phyloP scores from a whole-genome alignment of 1,140 invertebrate genomes.

The Dreissena polymorpha region DNA sequence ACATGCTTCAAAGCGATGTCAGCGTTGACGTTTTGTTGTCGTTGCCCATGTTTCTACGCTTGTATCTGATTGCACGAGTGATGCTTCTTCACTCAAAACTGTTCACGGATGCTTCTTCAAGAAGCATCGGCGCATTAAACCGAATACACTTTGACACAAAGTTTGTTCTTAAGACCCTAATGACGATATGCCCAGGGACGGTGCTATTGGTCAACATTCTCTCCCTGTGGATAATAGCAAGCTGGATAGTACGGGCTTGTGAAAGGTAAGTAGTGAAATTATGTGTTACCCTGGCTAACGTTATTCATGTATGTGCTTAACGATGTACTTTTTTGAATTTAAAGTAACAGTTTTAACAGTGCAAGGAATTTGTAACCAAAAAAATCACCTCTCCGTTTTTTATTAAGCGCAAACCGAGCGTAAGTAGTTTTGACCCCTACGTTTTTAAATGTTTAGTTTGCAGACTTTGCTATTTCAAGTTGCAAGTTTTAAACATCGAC shows the following conservation, averaged over 20 bases:
- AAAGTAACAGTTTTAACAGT: too few relatives aligned
- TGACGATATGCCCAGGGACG: conserved; percentile 99
- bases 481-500: too few relatives aligned
- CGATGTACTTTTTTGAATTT: too few relatives aligned
- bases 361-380: too few relatives aligned
- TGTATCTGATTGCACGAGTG: conserved; percentile 99
- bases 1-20: conserved; percentile 61
- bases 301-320: too few relatives aligned
- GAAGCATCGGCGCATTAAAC: conserved; percentile 95
- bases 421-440: too few relatives aligned
- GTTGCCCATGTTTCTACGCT: conserved; percentile 99
- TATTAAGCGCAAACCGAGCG: too few relatives aligned
- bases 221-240: conserved; percentile 99
- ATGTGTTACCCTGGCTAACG: neutral
- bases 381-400: too few relatives aligned
- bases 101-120: conserved; percentile 98
- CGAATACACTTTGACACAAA: conserved; percentile 99
- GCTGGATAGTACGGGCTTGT: conserved; percentile 98
- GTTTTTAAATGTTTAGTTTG: too few relatives aligned
- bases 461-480: too few relatives aligned
- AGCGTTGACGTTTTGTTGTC: conserved; percentile 94
- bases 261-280: conserved; percentile 90
- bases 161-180: conserved; percentile 99
- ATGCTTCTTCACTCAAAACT: conserved; percentile 99
- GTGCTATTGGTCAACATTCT: conserved; percentile 98